Base-by-base conservation (phyloP, 2,113 vertebrate species). In the Caretta caretta region DNA sequence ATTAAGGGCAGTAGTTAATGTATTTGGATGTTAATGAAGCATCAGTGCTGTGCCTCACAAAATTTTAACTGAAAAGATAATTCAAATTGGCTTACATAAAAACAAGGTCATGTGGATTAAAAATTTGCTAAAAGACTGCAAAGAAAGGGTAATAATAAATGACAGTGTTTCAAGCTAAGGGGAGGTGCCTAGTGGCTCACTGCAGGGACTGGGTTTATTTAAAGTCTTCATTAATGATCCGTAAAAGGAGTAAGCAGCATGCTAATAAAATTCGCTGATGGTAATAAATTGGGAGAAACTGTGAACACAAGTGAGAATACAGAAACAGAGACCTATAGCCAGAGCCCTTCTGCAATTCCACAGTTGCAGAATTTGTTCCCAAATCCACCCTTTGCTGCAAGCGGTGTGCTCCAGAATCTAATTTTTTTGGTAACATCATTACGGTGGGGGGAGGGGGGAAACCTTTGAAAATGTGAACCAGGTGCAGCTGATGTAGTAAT, bases 271-370 rank as follows among this genome's bases (percentile, higher is more conserved):
- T 95, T 91, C 53, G 91, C 69, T 95, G 92, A 57, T 48, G 53
- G 35, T 56, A 96, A 90, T 62, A 62, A 95, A 94, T 10, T 84
- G 14, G 53, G 92, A 94, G 49, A 42, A 93, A 87, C 86, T 94
- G 56, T 46, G 75, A 93, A 78, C 51, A 62, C 38, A 81, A 57
- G 54, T 31, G 90, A 79, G 84, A 65, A 27, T 8, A 25, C 46
- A 62, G 49, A 92, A 94, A 50, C 4, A 48, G 2, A 89, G 80
- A 62, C 35, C 87, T 53, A 93, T 27, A 76, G 75, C 6, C 6
- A 48, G 42, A 42, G n/a, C 19, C n/a, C n/a, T 72, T 72, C 65
- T 20, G 19, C 65, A 20, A 53, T 51, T 80, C 49, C 35, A 17
- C 19, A 83, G 27, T 27, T 29, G 1, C 14, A 79, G 24, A 91